Evolutionary conservation across 2,888 invertebrate genomes (phyloP).

Genomic region (Periphyllus acericola): DNA sequence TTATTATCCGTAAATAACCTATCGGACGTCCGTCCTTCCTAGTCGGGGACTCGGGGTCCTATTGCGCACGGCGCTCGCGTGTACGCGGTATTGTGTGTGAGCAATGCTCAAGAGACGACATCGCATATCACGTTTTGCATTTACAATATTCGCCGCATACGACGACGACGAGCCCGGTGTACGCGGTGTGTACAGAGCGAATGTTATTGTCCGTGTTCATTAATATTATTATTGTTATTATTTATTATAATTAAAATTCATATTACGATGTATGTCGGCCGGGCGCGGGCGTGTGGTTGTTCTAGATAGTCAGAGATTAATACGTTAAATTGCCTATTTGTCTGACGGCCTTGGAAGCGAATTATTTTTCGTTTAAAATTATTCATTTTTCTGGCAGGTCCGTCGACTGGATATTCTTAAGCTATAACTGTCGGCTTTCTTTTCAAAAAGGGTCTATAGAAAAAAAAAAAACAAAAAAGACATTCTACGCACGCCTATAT

Average conservation of each 20-base stretch:
- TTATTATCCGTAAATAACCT: background rate
- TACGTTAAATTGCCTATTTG: background rate
- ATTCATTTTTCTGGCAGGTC: background rate
- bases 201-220: no score
- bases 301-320: background rate
- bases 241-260: background rate
- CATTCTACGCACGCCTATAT: no score
- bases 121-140: background rate
- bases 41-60: background rate
- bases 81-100: background rate
- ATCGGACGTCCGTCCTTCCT: background rate
- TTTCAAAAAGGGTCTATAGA: background rate
- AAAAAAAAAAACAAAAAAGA: background rate
- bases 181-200: no score
- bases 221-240: background rate
- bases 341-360: slow-evolving; percentile 34
- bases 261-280: background rate
- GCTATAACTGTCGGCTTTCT: background rate
- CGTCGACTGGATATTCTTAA: background rate
- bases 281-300: background rate
- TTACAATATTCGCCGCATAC: background rate
- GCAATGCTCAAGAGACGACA: background rate
- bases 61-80: background rate
- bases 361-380: slow-evolving; percentile 7
- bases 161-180: no score